Evolutionary conservation across 2,888 invertebrate genomes (phyloP), one percentile per base, ranked within the genome.

Genomic region (Chrysolina americana): DNA sequence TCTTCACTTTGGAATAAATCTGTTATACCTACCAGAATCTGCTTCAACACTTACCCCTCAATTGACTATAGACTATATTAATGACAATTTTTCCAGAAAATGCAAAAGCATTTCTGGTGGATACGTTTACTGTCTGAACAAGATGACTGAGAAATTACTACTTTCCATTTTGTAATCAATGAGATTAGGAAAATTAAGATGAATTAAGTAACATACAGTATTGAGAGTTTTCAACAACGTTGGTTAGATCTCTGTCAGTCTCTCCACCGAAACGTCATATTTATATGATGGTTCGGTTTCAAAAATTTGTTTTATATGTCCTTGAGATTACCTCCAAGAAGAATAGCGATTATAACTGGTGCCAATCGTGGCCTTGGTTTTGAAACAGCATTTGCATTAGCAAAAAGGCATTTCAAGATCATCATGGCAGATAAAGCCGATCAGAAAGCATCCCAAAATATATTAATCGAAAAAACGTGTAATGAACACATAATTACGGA

Each of bases 391-490:
- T 68, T 83, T 11, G 85, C 85, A 65, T 78, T 89, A 44, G 90
- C 90, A 11, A 78, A 77, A 15, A 85, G 89, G 65, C 89, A 89
- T 15, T 90, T 89, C 15, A 86, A 86, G 72, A 87, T 91, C 9
- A 89, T 91, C 53, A 84, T 91, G 73, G 90, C 90, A 0, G 88
- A 89, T 77, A 78, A 86, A 56, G 79, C 82, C 6, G 81, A 84
- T 41, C 84, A 85, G 70, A 77, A 65, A 3, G 86, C 69, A 15
- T 78, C 81, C 21, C 76, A 78, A 76, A 77, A 77, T 5, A 79
- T 82, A 50, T 85, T 87, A 28, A 74, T 83, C 6, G 65, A 68
- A 4, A 74, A 76, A 72, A 84, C 86, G 6, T 80, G 81, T 10
- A 86, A 86, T 71, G 71, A 78, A 2, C 84, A 88, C 64, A 76